Evolutionary conservation across 2,113 vertebrate species (phyloP).

Genomic region (Rynchops niger): DNA sequence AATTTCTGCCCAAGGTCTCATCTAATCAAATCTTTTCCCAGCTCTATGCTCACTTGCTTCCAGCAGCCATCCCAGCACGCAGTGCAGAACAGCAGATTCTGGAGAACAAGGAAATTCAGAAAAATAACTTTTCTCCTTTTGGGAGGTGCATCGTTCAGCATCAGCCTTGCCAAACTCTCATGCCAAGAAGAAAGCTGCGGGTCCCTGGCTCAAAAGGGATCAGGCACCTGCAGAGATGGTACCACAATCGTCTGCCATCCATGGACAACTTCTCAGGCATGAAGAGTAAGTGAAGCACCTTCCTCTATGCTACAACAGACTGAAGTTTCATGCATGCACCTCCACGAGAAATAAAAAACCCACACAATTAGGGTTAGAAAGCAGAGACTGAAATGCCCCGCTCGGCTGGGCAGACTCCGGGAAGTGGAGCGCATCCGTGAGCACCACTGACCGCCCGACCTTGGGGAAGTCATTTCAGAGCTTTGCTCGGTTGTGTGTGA

Average conservation of each 20-base stretch:
- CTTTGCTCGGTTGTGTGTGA: neutral
- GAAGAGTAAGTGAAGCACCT: neutral
- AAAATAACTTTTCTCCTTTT: neutral
- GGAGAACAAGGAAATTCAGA: neutral
- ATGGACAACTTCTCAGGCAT: accelerated
- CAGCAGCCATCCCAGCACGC: neutral
- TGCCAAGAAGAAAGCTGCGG: neutral
- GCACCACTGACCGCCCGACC: neutral
- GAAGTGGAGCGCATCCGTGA: accelerated
- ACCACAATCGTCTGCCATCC: neutral
- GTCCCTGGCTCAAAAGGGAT: neutral
- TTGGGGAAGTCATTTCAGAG: neutral
- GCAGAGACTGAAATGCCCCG: neutral
- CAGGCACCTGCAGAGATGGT: neutral
- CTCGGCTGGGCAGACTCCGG: neutral
- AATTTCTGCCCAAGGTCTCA: neutral
- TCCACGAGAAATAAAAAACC: neutral
- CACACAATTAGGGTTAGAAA: neutral
- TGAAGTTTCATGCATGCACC: neutral
- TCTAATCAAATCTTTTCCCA: neutral
- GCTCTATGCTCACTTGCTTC: neutral
- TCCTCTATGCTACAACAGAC: neutral
- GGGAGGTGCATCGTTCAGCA: neutral
- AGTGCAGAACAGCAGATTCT: accelerated
- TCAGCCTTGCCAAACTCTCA: neutral